Evolutionary conservation across 2,888 invertebrate genomes (phyloP).

Genomic region (Leucoptera coffeella): DNA sequence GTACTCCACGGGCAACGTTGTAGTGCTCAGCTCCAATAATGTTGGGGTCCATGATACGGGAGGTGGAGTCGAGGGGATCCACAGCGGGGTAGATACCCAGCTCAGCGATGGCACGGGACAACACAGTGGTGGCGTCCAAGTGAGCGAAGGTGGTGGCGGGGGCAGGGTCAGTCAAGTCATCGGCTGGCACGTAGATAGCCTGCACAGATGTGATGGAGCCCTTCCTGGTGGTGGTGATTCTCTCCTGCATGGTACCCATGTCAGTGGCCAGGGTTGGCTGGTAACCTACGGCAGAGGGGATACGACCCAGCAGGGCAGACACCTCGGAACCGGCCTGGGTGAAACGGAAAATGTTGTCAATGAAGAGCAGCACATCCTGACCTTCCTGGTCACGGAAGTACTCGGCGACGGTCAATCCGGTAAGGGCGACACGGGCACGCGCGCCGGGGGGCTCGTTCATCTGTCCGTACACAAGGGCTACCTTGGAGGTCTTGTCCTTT

Average conservation of each 20-base stretch:
- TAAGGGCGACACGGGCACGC: conserved; percentile 88
- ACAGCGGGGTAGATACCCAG: conserved; percentile 93
- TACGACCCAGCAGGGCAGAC: conserved; percentile 91
- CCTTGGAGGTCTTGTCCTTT: conserved; percentile 85
- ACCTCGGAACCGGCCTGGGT: conserved; percentile 88
- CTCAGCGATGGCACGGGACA: conserved; percentile 90
- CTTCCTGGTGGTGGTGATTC: conserved; percentile 89
- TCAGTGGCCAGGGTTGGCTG: conserved; percentile 94
- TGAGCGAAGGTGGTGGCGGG: conserved; percentile 95
- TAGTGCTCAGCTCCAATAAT: conserved; percentile 88
- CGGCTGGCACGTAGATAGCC: conserved; percentile 90
- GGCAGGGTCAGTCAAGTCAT: conserved; percentile 94
- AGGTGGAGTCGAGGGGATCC: conserved; percentile 92
- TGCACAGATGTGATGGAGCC: conserved; percentile 86
- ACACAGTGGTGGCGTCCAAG: conserved; percentile 92
- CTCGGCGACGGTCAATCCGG: conserved; percentile 90
- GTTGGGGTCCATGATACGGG: conserved; percentile 91
- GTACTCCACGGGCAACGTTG: conserved; percentile 83
- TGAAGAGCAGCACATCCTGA: conserved; percentile 91
- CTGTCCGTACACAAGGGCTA: conserved; percentile 90
- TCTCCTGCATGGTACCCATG: conserved; percentile 97
- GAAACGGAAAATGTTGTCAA: conserved; percentile 95
- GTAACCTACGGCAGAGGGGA: conserved; percentile 94
- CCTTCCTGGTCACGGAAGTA: conserved; percentile 94
- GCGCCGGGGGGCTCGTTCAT: conserved; percentile 98